phyloP scores from a whole-genome alignment of 2,888 invertebrate genomes.

The Drosophila conformis region DNA sequence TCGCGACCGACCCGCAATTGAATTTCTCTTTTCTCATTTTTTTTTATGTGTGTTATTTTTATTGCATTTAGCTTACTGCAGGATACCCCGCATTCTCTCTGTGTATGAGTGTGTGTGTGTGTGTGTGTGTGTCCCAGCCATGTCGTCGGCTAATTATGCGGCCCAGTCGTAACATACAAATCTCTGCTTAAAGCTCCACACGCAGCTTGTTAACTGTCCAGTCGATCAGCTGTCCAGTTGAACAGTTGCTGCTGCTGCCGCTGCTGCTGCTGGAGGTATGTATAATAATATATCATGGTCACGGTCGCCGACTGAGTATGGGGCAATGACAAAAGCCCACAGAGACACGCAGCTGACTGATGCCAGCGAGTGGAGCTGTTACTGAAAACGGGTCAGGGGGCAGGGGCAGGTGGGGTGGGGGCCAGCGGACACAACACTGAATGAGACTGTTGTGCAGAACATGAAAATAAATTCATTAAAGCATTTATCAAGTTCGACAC shows the following conservation, averaged over 20 bases:
- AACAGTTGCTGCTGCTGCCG: neutral
- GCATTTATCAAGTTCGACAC: slow-evolving; percentile 81
- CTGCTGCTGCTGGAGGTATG: slow-evolving; percentile 66
- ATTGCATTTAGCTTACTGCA: slow-evolving; percentile 32
- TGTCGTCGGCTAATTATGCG: slow-evolving; percentile 48
- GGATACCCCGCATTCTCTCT: slow-evolving; percentile 23
- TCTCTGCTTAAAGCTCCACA: slow-evolving; percentile 66
- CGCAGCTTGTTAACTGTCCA: slow-evolving; percentile 65
- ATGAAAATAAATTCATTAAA: slow-evolving; percentile 78
- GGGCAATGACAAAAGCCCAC: slow-evolving; percentile 39
- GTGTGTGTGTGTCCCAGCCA: slow-evolving; percentile 7
- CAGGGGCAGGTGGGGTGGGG: neutral
- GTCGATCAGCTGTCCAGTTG: slow-evolving; percentile 27
- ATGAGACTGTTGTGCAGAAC: slow-evolving; percentile 48
- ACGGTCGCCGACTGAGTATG: slow-evolving; percentile 67
- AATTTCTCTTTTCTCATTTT: slow-evolving; percentile 51
- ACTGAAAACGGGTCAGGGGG: neutral
- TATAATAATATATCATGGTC: slow-evolving; percentile 79
- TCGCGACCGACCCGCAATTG: slow-evolving; percentile 60
- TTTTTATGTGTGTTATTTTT: slow-evolving; percentile 8
- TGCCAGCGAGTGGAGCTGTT: neutral
- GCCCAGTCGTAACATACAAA: slow-evolving; percentile 44
- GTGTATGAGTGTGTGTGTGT: neutral
- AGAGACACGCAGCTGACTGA: slow-evolving; percentile 8
- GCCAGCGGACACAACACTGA: neutral